These are phyloP conservation scores for Hippolais icterina DNA, from an alignment of 2,113 vertebrate genomes.

Conservation along the genomic window DNA sequence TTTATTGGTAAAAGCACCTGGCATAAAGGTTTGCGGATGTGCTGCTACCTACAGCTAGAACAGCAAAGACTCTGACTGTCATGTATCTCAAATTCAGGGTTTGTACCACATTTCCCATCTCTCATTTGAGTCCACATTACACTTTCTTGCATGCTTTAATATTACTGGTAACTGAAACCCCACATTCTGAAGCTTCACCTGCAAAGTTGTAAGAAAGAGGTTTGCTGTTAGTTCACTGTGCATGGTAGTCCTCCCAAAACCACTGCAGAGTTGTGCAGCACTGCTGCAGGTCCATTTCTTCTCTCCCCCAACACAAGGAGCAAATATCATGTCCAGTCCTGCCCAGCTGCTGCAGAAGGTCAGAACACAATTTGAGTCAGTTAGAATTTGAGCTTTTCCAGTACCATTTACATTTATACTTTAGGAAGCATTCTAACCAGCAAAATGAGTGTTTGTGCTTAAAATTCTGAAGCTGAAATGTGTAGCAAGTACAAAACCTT, in stretches of 20 bases:
- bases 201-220: neutral
- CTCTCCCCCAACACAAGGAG: neutral
- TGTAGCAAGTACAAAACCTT: neutral
- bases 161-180: neutral
- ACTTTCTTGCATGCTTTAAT: neutral
- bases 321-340: neutral
- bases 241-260: neutral
- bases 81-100: neutral
- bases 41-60: neutral
- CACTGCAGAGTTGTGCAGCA: neutral
- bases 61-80: neutral
- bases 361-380: neutral
- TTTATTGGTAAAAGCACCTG: neutral
- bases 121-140: neutral
- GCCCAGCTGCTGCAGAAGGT: neutral
- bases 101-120: neutral
- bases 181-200: neutral
- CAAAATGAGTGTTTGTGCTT: neutral
- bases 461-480: neutral
- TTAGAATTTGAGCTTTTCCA: neutral
- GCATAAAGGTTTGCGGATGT: neutral
- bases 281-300: neutral
- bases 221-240: accelerated
- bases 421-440: neutral
- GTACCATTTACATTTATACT: neutral